Conservation (phyloP, 1,140 invertebrate genomes). For the Telenomus remus region DNA sequence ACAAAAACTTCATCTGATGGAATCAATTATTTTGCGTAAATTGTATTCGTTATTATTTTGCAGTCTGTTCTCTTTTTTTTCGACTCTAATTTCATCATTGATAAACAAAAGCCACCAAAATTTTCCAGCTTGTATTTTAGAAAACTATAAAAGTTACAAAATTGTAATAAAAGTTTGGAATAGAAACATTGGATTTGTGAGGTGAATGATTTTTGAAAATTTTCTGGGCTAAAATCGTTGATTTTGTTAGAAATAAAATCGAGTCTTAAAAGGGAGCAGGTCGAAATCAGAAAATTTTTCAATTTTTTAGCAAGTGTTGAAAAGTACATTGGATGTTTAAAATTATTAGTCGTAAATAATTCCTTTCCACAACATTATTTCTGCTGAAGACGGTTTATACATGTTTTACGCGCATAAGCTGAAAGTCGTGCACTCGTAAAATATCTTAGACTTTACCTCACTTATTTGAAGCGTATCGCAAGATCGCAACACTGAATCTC, state of each 20-base stretch:
- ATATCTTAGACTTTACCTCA: slow-evolving; percentile 20
- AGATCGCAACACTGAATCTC: slow-evolving; percentile 2
- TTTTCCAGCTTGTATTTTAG: too few relatives aligned
- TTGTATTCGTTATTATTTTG: slow-evolving; percentile 11
- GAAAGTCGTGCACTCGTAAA: slow-evolving; percentile 38
- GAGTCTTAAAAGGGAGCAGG: too few relatives aligned
- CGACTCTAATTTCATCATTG: too few relatives aligned
- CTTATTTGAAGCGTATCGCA: slow-evolving; percentile 22
- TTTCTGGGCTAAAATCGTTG: too few relatives aligned
- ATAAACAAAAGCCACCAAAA: too few relatives aligned
- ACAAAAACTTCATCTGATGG: slow-evolving; percentile 45
- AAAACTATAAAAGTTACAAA: too few relatives aligned
- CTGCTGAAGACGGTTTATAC: slow-evolving; percentile 28
- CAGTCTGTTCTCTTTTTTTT: too few relatives aligned
- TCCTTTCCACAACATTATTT: slow-evolving; percentile 34
- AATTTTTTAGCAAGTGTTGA: slow-evolving; percentile 43
- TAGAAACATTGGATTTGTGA: too few relatives aligned
- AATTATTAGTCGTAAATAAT: slow-evolving; percentile 49
- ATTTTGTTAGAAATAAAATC: neutral
- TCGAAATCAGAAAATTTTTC: neutral
- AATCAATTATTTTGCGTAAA: slow-evolving; percentile 50
- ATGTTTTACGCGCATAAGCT: slow-evolving; percentile 35
- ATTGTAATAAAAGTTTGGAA: too few relatives aligned
- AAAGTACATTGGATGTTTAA: slow-evolving; percentile 52
- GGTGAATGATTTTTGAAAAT: too few relatives aligned